Conservation (phyloP, 2,113 vertebrate genomes). For the Erythrocercus mccallii region DNA sequence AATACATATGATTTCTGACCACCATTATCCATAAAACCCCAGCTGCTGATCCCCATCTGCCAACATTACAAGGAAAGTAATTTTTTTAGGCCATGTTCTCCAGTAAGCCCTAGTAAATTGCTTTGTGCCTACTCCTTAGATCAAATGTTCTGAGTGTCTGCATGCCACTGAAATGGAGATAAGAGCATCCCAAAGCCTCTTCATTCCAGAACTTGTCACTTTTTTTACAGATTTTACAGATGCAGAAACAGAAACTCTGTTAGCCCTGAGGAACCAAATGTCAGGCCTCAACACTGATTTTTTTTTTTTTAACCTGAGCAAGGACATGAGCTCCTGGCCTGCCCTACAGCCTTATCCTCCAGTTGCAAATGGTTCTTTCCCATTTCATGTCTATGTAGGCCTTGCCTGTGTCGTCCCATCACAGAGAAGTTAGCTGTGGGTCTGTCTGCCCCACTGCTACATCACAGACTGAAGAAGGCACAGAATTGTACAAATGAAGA, state of each 20-base stretch:
- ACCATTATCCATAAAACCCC: neutral
- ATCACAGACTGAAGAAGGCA: neutral
- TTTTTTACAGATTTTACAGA: neutral
- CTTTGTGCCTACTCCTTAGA: neutral
- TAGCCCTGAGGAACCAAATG: neutral
- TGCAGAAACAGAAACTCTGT: neutral
- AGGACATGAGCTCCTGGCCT: neutral
- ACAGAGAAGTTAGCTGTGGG: neutral
- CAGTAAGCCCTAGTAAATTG: neutral
- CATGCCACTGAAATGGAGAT: neutral
- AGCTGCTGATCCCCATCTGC: neutral
- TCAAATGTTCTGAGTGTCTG: neutral
- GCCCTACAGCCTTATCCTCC: neutral
- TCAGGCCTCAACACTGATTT: neutral
- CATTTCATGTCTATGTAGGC: neutral
- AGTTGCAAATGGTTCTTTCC: neutral
- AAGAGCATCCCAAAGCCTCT: neutral
- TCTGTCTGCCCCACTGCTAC: neutral
- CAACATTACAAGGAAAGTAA: neutral
- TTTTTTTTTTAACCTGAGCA: neutral
- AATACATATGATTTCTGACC: fast-evolving
- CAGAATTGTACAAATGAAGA: neutral
- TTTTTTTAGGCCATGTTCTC: neutral
- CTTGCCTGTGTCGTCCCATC: fast-evolving
- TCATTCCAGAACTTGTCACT: neutral